These are phyloP conservation scores for Chanos chanos DNA, from an alignment of 2,797 vertebrate genomes.

Conservation along the genomic window DNA sequence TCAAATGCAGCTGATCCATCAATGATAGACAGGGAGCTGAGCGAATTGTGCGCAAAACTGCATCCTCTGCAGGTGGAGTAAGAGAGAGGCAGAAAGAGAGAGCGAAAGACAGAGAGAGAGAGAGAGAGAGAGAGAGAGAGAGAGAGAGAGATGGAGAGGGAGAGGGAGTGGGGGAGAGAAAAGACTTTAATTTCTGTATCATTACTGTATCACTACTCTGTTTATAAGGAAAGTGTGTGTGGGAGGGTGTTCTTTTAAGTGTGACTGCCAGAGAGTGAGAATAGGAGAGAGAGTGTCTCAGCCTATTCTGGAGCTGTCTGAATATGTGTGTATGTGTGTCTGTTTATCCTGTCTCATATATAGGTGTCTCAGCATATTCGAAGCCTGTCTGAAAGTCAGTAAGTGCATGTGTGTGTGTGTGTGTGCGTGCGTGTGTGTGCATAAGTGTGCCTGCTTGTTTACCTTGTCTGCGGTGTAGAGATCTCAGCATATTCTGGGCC, in stretches of 20 bases:
- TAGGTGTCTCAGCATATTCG: not conserved
- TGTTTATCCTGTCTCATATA: not conserved
- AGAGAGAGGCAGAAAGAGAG: conserved; percentile 3
- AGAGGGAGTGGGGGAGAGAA: not conserved
- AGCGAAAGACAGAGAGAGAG: not conserved
- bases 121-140: not conserved
- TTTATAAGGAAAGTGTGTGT: not conserved
- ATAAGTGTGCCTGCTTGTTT: conserved; percentile 40
- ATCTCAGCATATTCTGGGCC: conserved; percentile 63
- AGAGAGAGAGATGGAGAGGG: too few species aligned
- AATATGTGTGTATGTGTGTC: too few species aligned
- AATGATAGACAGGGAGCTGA: conserved; percentile 67
- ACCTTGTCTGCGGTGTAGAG: conserved; percentile 55
- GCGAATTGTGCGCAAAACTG: conserved; percentile 62
- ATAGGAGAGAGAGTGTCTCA: not conserved
- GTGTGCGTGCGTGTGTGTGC: conserved; percentile 1
- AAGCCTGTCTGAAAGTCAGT: not conserved
- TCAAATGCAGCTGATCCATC: conserved; percentile 6
- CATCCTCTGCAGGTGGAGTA: conserved; percentile 27
- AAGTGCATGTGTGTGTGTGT: not conserved
- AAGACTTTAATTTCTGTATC: not conserved
- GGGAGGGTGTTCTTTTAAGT: not conserved
- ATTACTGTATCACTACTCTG: not conserved
- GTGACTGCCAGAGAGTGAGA: not conserved
- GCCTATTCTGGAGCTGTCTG: too few species aligned